Percentiles rank a stretch among this genome's conserved stretches.
Evolutionary conservation across 2,888 invertebrate species (phyloP).

Genomic region (Drosophila tripunctata): DNA sequence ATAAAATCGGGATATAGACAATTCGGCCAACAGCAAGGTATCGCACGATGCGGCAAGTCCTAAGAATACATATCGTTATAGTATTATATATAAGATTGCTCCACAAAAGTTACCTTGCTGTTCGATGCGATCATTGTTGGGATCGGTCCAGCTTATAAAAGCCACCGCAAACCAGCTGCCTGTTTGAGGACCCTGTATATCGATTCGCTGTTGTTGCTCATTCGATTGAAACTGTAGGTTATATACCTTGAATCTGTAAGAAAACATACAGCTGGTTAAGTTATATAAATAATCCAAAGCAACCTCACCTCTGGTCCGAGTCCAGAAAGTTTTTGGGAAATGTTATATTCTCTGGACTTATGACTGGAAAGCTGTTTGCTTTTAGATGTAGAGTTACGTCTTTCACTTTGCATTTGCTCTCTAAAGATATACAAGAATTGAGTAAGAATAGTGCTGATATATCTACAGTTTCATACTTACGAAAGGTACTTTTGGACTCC

Average conservation of each 20-base stretch:
- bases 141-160: conserved; percentile 91
- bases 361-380: conserved; percentile 92
- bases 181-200: conserved; percentile 88
- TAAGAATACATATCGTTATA: too few relatives aligned
- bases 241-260: conserved; percentile 84
- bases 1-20: conserved; percentile 86
- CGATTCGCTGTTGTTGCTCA: conserved; percentile 86
- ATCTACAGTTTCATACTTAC: conserved; percentile 71
- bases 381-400: conserved; percentile 90
- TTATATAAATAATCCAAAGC: background rate
- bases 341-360: conserved; percentile 91
- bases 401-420: conserved; percentile 87
- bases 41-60: conserved; percentile 88
- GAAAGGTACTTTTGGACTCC: conserved; percentile 84
- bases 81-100: background rate
- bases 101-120: conserved; percentile 87
- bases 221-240: conserved; percentile 87
- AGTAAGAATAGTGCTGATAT: background rate
- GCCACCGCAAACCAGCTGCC: conserved; percentile 93
- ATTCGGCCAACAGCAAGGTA: conserved; percentile 87
- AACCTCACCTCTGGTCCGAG: conserved; percentile 82
- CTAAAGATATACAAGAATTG: conserved; percentile 59
- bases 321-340: conserved; percentile 89
- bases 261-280: background rate
- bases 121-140: conserved; percentile 88